Conservation (phyloP, 2,888 invertebrate genomes). For the Augochlorella aurata region DNA sequence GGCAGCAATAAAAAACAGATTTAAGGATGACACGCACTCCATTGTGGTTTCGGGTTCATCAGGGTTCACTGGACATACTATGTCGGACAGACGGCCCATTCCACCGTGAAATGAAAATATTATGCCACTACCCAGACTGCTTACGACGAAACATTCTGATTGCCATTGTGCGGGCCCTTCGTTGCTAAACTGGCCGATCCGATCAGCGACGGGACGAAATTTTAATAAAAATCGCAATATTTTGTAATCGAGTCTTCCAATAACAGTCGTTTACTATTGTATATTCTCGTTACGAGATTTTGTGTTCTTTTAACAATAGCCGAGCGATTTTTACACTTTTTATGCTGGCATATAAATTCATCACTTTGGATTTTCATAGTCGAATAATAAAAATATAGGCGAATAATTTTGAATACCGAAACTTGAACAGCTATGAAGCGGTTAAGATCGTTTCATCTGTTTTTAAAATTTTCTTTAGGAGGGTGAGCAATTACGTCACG, state of each 20-base stretch:
- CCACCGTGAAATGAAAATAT: slow-evolving; percentile 79
- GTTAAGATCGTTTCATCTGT: too few relatives aligned
- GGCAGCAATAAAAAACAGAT: slow-evolving; percentile 38
- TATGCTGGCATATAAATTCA: too few relatives aligned
- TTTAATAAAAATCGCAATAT: background rate
- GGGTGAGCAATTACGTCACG: too few relatives aligned
- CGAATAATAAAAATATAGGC: too few relatives aligned
- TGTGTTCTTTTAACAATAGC: too few relatives aligned
- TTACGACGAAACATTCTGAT: slow-evolving; percentile 48
- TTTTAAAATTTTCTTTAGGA: too few relatives aligned
- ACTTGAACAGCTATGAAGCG: too few relatives aligned
- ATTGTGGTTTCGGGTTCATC: slow-evolving; percentile 73
- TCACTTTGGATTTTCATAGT: too few relatives aligned
- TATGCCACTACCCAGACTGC: slow-evolving; percentile 68
- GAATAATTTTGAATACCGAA: too few relatives aligned
- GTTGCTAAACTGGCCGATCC: slow-evolving; percentile 1
- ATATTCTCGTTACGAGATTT: too few relatives aligned
- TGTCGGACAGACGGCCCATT: slow-evolving; percentile 72
- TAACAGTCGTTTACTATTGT: too few relatives aligned
- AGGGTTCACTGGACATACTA: slow-evolving; percentile 73
- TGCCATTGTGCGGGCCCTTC: slow-evolving; percentile 22
- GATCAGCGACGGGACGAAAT: background rate
- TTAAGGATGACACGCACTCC: slow-evolving; percentile 45
- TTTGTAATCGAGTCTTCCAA: background rate
- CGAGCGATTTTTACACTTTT: too few relatives aligned